phyloP scores from a whole-genome alignment of 2,888 invertebrate species.

The Drosophila niveifrons region DNA sequence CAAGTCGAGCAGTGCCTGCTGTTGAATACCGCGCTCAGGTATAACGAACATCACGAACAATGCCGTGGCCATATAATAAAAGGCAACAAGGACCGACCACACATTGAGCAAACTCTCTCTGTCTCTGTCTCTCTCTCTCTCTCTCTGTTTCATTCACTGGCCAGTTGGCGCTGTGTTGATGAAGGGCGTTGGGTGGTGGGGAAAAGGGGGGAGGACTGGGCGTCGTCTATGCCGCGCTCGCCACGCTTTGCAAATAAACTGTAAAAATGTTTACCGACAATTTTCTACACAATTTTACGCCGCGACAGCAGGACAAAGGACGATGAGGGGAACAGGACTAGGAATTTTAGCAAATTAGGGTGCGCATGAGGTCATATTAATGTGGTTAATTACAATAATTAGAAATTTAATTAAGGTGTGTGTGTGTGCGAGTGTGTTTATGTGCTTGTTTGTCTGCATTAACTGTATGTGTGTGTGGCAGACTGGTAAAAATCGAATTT shows the following conservation, averaged over 20 bases:
- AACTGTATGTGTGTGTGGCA: constrained; percentile 26
- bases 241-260: constrained; percentile 76
- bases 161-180: constrained; percentile 14
- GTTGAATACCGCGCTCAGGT: constrained; percentile 1
- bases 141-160: constrained; percentile 29
- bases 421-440: constrained; percentile 34
- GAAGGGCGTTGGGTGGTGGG: not conserved
- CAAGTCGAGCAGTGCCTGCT: constrained; percentile 5
- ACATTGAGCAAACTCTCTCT: constrained; percentile 21
- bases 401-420: constrained; percentile 79
- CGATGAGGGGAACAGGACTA: constrained; percentile 27
- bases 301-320: constrained; percentile 25
- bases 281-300: constrained; percentile 81
- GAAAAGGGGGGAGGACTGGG: constrained; percentile 11
- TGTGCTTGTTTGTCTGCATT: constrained; percentile 14
- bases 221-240: constrained; percentile 46
- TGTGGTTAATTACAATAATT: constrained; percentile 82
- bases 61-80: constrained; percentile 50
- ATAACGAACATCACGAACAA: constrained; percentile 53
- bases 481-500: constrained; percentile 72
- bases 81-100: constrained; percentile 54
- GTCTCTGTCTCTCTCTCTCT: too few relatives aligned
- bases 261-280: constrained; percentile 81
- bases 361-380: constrained; percentile 82
- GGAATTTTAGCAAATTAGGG: constrained; percentile 73